phyloP scores from a whole-genome alignment of 1,140 invertebrate genomes.

The Drosophila asahinai region DNA sequence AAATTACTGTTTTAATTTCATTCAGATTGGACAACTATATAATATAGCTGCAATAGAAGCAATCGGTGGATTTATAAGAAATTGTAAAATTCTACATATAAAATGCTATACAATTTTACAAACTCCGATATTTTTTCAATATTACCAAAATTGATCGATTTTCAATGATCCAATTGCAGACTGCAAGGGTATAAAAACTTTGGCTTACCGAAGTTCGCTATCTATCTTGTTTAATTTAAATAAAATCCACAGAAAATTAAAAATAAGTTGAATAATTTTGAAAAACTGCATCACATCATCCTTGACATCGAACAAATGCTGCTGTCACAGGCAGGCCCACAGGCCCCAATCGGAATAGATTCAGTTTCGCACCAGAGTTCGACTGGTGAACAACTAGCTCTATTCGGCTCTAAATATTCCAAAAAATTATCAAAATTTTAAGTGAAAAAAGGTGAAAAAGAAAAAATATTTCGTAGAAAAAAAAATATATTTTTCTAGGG shows the following conservation, averaged over 20 bases:
- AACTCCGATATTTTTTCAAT: too few relatives aligned
- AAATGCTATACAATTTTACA: too few relatives aligned
- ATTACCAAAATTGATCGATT: too few relatives aligned
- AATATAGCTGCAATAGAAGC: too few relatives aligned
- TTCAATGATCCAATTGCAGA: too few relatives aligned
- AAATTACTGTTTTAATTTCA: too few relatives aligned
- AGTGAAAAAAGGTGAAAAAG: slow-evolving; percentile 13
- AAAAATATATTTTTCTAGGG: background rate
- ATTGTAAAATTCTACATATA: too few relatives aligned
- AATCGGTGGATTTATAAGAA: too few relatives aligned
- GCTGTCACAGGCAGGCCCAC: background rate
- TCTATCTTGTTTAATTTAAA: too few relatives aligned
- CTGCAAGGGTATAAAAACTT: too few relatives aligned
- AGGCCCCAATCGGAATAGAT: background rate
- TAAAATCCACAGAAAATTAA: background rate
- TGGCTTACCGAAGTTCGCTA: too few relatives aligned
- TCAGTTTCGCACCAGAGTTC: slow-evolving; percentile 35
- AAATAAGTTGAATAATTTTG: background rate
- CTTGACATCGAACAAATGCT: background rate
- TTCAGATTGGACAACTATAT: too few relatives aligned
- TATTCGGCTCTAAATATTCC: background rate
- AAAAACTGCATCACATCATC: background rate
- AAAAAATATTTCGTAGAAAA: background rate
- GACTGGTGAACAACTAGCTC: slow-evolving; percentile 11
- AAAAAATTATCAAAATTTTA: slow-evolving; percentile 7